Percentiles rank a stretch among this genome's conserved stretches.
These are phyloP conservation scores for Apotomis capreana DNA, from an alignment of 2,888 invertebrate genomes.

Conservation along the genomic window DNA sequence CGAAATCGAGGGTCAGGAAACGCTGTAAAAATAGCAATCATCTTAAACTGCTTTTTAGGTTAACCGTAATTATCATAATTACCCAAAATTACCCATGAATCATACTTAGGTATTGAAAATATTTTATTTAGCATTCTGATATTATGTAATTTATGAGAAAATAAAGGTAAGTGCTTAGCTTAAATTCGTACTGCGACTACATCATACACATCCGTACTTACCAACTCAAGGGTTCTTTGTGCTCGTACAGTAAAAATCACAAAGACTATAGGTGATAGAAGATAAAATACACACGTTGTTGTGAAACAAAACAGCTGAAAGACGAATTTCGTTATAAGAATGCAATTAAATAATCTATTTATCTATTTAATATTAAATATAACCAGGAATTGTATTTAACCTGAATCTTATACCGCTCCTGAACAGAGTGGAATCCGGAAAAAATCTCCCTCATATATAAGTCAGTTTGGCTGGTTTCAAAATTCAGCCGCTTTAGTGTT, in stretches of 20 bases:
- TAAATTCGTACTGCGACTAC: no score
- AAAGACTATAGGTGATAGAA: constrained; percentile 8
- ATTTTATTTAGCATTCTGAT: no score
- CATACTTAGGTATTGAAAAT: no score
- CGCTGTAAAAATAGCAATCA: not conserved
- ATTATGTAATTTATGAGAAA: no score
- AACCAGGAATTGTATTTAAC: constrained; percentile 43
- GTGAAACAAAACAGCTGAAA: constrained; percentile 1
- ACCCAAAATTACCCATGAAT: no score
- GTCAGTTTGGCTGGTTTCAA: constrained; percentile 52
- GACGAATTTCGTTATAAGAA: constrained; percentile 21
- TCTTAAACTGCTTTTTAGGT: not conserved
- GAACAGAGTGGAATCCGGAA: constrained; percentile 53
- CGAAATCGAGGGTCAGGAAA: not conserved
- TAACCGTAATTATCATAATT: no score
- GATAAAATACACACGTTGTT: not conserved
- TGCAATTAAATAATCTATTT: not conserved
- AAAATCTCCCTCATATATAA: constrained; percentile 56
- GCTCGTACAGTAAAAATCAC: not conserved
- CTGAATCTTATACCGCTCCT: constrained; percentile 56
- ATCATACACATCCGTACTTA: not conserved
- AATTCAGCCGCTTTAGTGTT: constrained; percentile 55
- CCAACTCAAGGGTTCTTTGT: not conserved
- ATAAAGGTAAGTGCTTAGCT: no score
- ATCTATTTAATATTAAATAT: not conserved